Base-by-base conservation (phyloP, 2,888 invertebrate genomes). In the Apodemia hepburni region DNA sequence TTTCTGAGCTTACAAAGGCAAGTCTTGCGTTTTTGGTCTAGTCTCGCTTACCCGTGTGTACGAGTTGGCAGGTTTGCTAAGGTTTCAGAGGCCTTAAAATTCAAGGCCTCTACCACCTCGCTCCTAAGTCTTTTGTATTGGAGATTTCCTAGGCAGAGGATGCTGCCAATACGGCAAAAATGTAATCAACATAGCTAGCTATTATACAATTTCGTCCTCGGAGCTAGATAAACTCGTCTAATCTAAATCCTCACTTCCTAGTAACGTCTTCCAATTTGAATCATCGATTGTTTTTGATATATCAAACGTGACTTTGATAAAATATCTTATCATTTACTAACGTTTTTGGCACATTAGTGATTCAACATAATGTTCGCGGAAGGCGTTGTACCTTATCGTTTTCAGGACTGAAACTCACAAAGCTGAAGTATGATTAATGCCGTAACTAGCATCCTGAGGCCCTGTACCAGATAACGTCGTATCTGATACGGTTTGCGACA, bases 401-500 rank as follows among this genome's bases (percentile, higher is more conserved):
- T 54, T 54, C 51, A 54, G 51, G 51, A 22, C 6, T 54, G 51
- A 54, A 22, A 54, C 22, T 22, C 18, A 54, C 27, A 54, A 54
- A 54, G 51, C 17, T 18, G 49, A 27, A 22, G 51, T 54, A 54
- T 27, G 54, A 27, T 51, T 38, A 51, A 54, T 51, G 17, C 49
- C 60, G 18, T 60, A 51, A 60, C 47, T 49, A 18, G 11, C 54
- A 51, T 61, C 61, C 54, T 6, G 27, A 18, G 51, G 61, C 61
- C 66, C 59, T 65, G 63, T 65, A 69, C 61, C 61, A 62, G 74
- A 73, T 73, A 74, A 70, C 68, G 64, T 69, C 68, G 65, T 69
- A 71, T 69, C 64, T 70, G 76, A 79, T 81, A 82, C 62, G 70
- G 78, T 80, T 83, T 82, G 82, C 84, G 79, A 84, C 85, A 85